Base-by-base conservation (phyloP, 2,113 vertebrate species). In the Festucalex cinctus region DNA sequence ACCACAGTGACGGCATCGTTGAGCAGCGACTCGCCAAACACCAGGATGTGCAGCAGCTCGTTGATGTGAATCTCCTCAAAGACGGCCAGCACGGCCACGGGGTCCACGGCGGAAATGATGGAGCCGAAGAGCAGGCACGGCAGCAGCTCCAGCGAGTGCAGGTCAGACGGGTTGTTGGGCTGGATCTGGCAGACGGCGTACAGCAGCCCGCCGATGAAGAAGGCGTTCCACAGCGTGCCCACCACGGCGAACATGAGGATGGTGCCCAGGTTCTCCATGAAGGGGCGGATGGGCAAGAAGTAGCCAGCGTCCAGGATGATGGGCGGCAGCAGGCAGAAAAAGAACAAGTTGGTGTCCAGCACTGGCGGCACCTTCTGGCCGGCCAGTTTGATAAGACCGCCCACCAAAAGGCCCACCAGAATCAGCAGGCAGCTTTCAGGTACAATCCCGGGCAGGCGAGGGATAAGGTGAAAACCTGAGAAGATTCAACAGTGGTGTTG, bases 31-130 rank as follows among this genome's bases (percentile, higher is more conserved):
- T 99, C 97, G 0, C 97, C 97, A 0, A 99, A 99, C 69, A 99
- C 97, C 28, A 99, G 88, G 83, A 99, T 99, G 83, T 98, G 96
- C 62, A 99, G 86, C 70, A 98, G 92, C 71, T 99, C 97, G 0
- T 98, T 99, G 90, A 98, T 98, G 84, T 99, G 97, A 85, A 99
- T 98, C 89, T 98, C 97, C 85, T 98, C 97, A 7, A 99, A 99
- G 16, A 98, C 97, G 0, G 97, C 97, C 49, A 99, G 91, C 76
- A 99, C 97, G 0, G 97, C 97, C 41, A 99, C 97, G 0, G 97
- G 97, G 82, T 98, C 97, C 82, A 99, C 97, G 0, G 97, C 97
- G 0, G 97, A 99, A 90, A 98, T 92, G 83, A 99, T 95, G 89
- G 95, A 92, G 63, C 93, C 96, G 0, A 99, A 99, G 35, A 99